phyloP scores from a whole-genome alignment of 2,888 invertebrate genomes.

The Volucella bombylans region DNA sequence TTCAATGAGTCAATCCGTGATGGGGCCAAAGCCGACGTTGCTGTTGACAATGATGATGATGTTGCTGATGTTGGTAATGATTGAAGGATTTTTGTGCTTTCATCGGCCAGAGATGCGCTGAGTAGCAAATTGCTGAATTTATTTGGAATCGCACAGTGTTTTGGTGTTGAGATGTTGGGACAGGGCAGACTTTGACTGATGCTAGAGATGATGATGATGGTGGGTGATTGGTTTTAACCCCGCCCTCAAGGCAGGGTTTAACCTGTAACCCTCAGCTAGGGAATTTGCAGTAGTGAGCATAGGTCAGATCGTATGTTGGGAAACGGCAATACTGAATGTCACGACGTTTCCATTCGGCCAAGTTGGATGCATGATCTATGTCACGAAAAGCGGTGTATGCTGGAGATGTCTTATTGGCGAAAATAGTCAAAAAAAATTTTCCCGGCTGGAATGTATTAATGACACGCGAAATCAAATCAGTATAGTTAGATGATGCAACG shows the following conservation, averaged over 20 bases:
- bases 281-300: too few relatives aligned
- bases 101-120: constrained; percentile 49
- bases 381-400: too few relatives aligned
- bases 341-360: too few relatives aligned
- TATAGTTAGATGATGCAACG: constrained; percentile 89
- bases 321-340: too few relatives aligned
- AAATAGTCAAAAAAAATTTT: constrained; percentile 96
- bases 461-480: constrained; percentile 92
- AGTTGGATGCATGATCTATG: too few relatives aligned
- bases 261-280: too few relatives aligned
- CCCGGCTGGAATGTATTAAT: constrained; percentile 94
- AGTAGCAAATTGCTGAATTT: constrained; percentile 59
- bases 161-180: constrained; percentile 61
- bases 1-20: constrained; percentile 59
- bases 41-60: constrained; percentile 16
- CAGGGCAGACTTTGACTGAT: constrained; percentile 25
- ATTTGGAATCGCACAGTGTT: constrained; percentile 60
- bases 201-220: constrained; percentile 55
- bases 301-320: too few relatives aligned
- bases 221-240: constrained; percentile 71
- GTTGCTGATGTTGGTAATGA: too few relatives aligned
- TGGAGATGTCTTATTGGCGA: too few relatives aligned
- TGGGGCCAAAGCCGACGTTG: constrained; percentile 38
- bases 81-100: constrained; percentile 53
- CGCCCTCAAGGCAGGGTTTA: constrained; percentile 69